Evolutionary conservation across 2,797 vertebrate species (phyloP).

Genomic region (Crotalus adamanteus): DNA sequence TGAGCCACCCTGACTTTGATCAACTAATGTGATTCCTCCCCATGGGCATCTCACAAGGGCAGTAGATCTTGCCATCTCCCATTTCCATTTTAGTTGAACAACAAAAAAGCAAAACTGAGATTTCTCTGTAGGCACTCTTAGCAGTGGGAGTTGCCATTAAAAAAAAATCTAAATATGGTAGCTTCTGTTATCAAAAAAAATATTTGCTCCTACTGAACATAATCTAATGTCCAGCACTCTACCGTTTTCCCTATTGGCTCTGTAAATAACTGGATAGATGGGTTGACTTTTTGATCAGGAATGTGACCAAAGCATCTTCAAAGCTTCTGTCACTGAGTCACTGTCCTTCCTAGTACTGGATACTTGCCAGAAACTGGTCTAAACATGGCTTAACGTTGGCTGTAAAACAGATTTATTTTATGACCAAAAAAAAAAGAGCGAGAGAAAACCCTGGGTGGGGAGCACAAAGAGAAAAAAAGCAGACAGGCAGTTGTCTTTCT

Average conservation of each 20-base stretch:
- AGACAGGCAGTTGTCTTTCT: neutral
- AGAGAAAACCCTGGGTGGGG: neutral
- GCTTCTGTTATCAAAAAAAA: neutral
- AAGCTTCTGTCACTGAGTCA: neutral
- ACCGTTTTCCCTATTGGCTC: neutral
- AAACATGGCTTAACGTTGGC: neutral
- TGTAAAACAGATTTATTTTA: neutral
- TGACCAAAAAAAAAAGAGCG: too few species aligned
- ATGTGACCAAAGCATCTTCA: neutral
- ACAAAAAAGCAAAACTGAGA: neutral
- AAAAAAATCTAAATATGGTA: neutral
- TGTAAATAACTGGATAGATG: neutral
- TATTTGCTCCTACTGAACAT: neutral
- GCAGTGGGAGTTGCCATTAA: neutral
- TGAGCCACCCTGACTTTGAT: neutral
- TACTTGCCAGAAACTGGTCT: neutral
- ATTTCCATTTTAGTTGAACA: neutral
- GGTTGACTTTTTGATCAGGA: neutral
- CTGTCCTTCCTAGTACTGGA: neutral
- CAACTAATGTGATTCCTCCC: neutral
- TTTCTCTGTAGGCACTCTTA: neutral
- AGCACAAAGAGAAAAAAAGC: neutral
- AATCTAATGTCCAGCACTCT: neutral
- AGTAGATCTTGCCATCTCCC: too few species aligned
- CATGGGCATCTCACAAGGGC: neutral